Conservation (phyloP, 2,113 vertebrate genomes). For the Sylvia atricapilla region DNA sequence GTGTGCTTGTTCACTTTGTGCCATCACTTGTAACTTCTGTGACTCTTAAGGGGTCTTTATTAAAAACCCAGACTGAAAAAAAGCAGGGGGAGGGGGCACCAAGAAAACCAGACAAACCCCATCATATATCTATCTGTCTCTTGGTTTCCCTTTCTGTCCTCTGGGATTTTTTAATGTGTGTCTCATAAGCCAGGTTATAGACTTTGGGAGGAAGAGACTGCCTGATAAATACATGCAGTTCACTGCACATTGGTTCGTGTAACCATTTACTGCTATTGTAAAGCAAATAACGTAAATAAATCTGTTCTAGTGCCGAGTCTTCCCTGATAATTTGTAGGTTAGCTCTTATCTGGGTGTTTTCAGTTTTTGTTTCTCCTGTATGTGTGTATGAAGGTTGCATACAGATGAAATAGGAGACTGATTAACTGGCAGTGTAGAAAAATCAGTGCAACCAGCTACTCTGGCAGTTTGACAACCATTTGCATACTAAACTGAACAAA, state of each 20-base stretch:
- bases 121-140: background rate
- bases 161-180: conserved; percentile 19
- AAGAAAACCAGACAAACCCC: background rate
- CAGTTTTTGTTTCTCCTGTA: background rate
- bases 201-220: background rate
- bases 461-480: conserved; percentile 12
- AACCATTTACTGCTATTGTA: background rate
- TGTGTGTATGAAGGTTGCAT: conserved; percentile 2
- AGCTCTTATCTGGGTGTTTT: background rate
- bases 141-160: background rate
- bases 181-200: background rate
- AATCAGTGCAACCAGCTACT: conserved; percentile 23
- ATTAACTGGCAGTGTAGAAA: background rate
- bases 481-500: conserved; percentile 13
- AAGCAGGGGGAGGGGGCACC: background rate
- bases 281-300: background rate
- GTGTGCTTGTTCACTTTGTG: background rate
- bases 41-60: background rate
- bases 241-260: background rate
- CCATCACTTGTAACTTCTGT: background rate
- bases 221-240: background rate
- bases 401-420: conserved; percentile 29
- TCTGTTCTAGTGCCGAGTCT: background rate
- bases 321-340: background rate
- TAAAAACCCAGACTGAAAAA: background rate